These are phyloP conservation scores for Monopterus albus DNA, from an alignment of 2,113 vertebrate species.

Conservation along the genomic window DNA sequence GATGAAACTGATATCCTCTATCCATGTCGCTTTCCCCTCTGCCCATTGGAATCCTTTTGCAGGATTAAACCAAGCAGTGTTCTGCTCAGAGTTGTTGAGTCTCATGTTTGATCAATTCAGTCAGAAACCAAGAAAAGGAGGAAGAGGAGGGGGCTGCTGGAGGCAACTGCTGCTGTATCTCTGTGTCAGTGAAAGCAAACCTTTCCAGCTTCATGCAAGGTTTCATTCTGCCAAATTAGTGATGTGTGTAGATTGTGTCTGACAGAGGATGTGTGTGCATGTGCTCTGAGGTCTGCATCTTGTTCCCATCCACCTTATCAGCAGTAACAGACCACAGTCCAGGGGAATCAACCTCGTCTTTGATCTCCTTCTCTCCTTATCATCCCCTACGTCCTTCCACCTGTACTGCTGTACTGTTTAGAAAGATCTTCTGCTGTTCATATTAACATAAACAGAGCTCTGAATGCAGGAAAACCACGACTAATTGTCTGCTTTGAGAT, in stretches of 20 bases:
- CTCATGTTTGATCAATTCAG: slow-evolving; percentile 38
- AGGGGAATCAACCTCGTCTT: slow-evolving; percentile 53
- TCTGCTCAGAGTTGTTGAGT: slow-evolving; percentile 18
- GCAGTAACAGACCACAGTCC: slow-evolving; percentile 62
- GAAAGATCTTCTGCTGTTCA: slow-evolving; percentile 17
- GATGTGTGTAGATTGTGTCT: not conserved
- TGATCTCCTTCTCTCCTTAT: slow-evolving; percentile 49
- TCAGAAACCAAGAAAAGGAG: slow-evolving; percentile 25
- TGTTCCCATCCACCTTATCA: slow-evolving; percentile 73
- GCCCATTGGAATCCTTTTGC: slow-evolving; percentile 6
- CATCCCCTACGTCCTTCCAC: slow-evolving; percentile 9
- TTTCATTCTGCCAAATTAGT: slow-evolving; percentile 3
- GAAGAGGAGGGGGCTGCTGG: not conserved
- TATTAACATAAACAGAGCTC: slow-evolving; percentile 43
- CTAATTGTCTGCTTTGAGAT: slow-evolving; percentile 57
- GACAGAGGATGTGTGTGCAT: not conserved
- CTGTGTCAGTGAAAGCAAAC: slow-evolving; percentile 26
- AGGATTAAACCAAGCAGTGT: slow-evolving; percentile 13
- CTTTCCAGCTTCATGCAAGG: slow-evolving; percentile 19
- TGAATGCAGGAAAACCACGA: slow-evolving; percentile 19
- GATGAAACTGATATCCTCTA: not conserved
- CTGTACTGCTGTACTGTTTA: not conserved
- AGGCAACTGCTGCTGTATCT: slow-evolving; percentile 1
- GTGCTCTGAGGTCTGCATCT: not conserved
- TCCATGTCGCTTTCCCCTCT: slow-evolving; percentile 28